Conservation (phyloP, 1,140 invertebrate genomes). For the Condylostylus longicornis region DNA sequence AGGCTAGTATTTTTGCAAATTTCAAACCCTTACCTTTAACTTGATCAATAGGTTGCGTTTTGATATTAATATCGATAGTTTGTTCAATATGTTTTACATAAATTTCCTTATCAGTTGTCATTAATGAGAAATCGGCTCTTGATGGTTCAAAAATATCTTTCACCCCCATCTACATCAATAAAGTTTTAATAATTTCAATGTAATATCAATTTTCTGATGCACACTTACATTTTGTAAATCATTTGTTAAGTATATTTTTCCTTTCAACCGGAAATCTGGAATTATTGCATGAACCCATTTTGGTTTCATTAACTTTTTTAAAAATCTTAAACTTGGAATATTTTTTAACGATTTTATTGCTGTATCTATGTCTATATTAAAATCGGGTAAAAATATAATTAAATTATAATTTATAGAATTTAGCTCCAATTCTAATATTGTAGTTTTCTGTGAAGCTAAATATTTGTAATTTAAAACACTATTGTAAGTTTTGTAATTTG, state of each 20-base stretch:
- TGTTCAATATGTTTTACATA: constrained; percentile 69
- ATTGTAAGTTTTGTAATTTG: constrained; percentile 48
- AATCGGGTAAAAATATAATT: constrained; percentile 40
- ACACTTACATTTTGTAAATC: constrained; percentile 56
- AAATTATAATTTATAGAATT: constrained; percentile 50
- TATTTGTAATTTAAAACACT: constrained; percentile 59
- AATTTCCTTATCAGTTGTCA: constrained; percentile 54
- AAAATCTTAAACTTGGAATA: constrained; percentile 41
- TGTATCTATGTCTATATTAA: constrained; percentile 31
- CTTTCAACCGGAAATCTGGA: constrained; percentile 60
- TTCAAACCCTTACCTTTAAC: constrained; percentile 36
- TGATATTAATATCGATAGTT: constrained; percentile 61
- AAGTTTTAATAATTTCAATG: too few relatives aligned
- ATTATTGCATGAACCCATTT: constrained; percentile 55
- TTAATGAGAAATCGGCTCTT: constrained; percentile 53
- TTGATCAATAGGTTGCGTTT: constrained; percentile 42
- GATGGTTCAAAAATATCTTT: constrained; percentile 60
- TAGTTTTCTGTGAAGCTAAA: constrained; percentile 50
- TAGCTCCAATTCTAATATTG: constrained; percentile 56
- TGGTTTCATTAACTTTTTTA: constrained; percentile 47
- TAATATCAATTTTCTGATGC: too few relatives aligned
- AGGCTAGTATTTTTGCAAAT: too few relatives aligned
- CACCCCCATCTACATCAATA: constrained; percentile 64
- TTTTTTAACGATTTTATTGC: constrained; percentile 27
- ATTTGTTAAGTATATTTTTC: constrained; percentile 57